Conservation (phyloP, 1,140 invertebrate species). For the Hyphantria cunea region DNA sequence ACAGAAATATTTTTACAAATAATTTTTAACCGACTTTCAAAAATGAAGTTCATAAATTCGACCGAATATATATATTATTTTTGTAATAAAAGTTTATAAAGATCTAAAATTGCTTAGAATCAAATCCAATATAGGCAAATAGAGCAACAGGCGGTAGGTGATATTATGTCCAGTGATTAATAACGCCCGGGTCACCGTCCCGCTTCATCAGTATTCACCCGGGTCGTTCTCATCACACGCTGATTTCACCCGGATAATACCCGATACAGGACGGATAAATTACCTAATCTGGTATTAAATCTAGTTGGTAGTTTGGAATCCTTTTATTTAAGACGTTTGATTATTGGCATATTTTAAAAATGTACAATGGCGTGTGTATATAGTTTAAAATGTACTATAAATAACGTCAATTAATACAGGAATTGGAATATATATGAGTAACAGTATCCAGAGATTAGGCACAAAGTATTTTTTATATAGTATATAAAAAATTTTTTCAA, state of each 20-base stretch:
- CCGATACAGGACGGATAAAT: constrained; percentile 34
- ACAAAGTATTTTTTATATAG: no score
- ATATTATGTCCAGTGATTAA: constrained; percentile 43
- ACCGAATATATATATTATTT: no score
- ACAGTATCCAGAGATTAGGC: not conserved
- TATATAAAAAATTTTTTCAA: no score
- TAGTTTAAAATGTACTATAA: not conserved
- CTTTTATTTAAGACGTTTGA: not conserved
- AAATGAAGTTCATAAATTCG: no score
- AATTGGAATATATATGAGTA: not conserved
- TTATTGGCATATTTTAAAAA: not conserved
- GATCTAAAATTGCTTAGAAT: no score
- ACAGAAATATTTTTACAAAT: no score
- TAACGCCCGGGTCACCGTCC: constrained; percentile 38
- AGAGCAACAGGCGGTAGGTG: constrained; percentile 33
- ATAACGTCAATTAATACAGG: no score
- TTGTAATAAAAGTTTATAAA: no score
- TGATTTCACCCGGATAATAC: constrained; percentile 37
- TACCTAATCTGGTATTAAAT: constrained; percentile 26
- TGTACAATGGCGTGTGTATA: no score
- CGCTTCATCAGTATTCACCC: constrained; percentile 49
- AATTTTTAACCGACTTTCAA: no score
- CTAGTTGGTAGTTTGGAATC: constrained; percentile 13
- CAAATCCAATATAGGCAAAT: no score
- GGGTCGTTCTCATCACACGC: constrained; percentile 41